Base-by-base conservation (phyloP, 2,888 invertebrate species). In the Noctua janthina region DNA sequence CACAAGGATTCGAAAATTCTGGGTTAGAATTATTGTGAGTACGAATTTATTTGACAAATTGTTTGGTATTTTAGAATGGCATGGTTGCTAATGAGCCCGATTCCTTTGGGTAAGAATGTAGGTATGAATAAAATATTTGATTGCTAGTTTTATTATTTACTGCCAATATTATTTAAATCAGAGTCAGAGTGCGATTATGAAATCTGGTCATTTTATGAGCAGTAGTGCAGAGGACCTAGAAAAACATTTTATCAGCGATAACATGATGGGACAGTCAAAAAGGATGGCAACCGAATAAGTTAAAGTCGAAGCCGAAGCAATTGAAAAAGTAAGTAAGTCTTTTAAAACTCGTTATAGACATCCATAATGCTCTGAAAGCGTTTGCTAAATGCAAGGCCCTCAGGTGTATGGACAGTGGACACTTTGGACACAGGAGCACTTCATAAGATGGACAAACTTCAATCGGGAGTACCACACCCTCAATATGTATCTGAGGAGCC, bases 51-150 rank as follows among this genome's bases (percentile, higher is more conserved):
- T 56, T 46, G 23, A 79, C 56, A 79, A 64, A 64, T 66, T 78
- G 78, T 15, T 11, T 6, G 29, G 56, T 84, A 70, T 59, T 81
- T 83, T 81, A 83, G 81, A 81, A 66, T 51, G 84, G 69, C 54
- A 17, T 20, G 15, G 15, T 70, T 35, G 49, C 62, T 56, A 81
- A 81, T 74, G 46, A 81, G 59, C 17, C 8, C n/a, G 15, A 29
- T 51, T 15, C 8, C 15, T 51, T 68, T 74, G 11, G 2, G 15
- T 75, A 15, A 43, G 49, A 82, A 67, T 66, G 39, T 15, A 43
- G 49, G 51, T n/a, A n/a, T 59, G 5, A 51, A 67, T 59, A n/a
- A 66, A 15, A 68, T 83, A 43, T 67, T 80, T 46, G n/a, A 78
- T 49, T 39, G 10, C 46, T 35, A 20, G 29, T 43, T 64, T 23